Evolutionary conservation across 2,888 invertebrate genomes (phyloP).

Genomic region (Phymatocera aterrima): DNA sequence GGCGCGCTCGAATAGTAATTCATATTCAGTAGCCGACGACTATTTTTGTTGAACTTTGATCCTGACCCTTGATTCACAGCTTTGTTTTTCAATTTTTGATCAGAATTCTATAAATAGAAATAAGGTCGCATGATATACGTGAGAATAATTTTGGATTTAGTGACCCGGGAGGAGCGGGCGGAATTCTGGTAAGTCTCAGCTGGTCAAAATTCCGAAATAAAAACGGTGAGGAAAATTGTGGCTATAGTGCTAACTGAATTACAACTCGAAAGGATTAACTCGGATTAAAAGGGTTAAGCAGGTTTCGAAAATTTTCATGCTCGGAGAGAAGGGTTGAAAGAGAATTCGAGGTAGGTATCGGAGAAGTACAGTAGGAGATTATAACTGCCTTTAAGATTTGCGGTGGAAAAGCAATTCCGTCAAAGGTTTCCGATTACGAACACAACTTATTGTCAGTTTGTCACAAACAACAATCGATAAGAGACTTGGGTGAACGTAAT

Average conservation of each 20-base stretch:
- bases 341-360: conserved; percentile 1
- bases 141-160: not conserved
- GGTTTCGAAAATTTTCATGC: not conserved
- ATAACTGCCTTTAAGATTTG: conserved; percentile 30
- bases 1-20: not conserved
- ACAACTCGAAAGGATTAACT: conserved; percentile 32
- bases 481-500: conserved; percentile 19
- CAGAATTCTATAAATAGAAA: not conserved
- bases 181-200: not conserved
- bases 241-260: conserved; percentile 36
- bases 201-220: not conserved
- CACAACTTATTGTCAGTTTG: conserved; percentile 27
- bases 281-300: conserved; percentile 44
- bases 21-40: not conserved
- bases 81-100: too few species aligned
- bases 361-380: not conserved
- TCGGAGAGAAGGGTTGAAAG: conserved; percentile 18
- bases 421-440: conserved; percentile 34
- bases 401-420: conserved; percentile 12
- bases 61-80: too few species aligned
- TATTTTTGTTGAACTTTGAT: too few species aligned
- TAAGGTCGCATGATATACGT: too few species aligned
- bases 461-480: conserved; percentile 34
- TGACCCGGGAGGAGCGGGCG: not conserved
- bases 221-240: not conserved